These are phyloP conservation scores for Pyrgilauda ruficollis DNA, from an alignment of 2,113 vertebrate genomes.

Conservation along the genomic window DNA sequence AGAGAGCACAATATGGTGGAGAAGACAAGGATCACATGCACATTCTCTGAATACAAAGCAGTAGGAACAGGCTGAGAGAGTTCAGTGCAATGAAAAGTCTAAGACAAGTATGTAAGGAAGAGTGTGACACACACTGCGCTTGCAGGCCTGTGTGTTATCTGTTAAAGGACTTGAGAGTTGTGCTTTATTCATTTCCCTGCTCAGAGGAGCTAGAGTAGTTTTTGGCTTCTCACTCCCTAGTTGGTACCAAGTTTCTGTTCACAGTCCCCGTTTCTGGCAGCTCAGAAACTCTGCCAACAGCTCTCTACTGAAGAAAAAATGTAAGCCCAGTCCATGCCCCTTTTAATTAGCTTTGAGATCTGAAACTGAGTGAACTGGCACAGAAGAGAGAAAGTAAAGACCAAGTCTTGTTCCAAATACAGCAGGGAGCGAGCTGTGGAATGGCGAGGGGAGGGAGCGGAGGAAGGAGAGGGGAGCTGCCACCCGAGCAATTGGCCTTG, in stretches of 20 bases:
- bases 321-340: constrained; percentile 23
- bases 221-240: constrained; percentile 2
- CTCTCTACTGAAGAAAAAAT: constrained; percentile 29
- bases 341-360: constrained; percentile 71
- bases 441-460: rapidly evolving
- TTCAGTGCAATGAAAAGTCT: background rate
- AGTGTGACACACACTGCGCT: background rate
- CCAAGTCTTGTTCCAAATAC: constrained; percentile 46
- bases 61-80: background rate
- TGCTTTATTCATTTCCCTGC: background rate
- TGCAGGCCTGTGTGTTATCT: background rate
- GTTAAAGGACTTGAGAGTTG: background rate
- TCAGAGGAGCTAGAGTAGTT: background rate
- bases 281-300: constrained; percentile 61
- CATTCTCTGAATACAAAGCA: background rate
- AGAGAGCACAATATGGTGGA: background rate
- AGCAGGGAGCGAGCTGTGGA: background rate
- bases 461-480: background rate
- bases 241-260: constrained; percentile 37
- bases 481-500: background rate
- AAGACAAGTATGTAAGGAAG: background rate
- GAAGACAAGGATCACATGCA: background rate
- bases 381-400: constrained; percentile 45
- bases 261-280: constrained; percentile 42
- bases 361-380: constrained; percentile 13